Conservation (phyloP, 2,113 vertebrate genomes). For the Campylorhamphus procurvoides region DNA sequence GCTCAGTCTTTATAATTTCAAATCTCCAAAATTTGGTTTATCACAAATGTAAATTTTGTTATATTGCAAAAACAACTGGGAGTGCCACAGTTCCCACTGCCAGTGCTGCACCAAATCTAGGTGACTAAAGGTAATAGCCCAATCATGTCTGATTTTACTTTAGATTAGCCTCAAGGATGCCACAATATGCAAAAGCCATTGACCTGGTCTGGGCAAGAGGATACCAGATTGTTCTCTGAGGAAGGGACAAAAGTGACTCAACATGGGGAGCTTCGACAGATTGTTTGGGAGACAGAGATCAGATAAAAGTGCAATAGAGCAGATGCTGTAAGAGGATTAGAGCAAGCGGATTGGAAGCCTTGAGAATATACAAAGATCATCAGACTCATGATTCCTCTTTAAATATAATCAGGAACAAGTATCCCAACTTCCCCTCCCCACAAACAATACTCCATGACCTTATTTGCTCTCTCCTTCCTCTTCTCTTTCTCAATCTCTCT, state of each 20-base stretch:
- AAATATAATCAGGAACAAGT: slow-evolving; percentile 56
- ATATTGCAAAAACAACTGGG: background rate
- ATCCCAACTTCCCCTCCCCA: background rate
- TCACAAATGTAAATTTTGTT: background rate
- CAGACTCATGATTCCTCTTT: slow-evolving; percentile 57
- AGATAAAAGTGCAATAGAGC: slow-evolving; percentile 67
- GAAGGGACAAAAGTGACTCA: slow-evolving; percentile 29
- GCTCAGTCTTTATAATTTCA: background rate
- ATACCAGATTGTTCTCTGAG: background rate
- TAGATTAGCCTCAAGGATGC: background rate
- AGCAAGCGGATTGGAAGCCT: slow-evolving; percentile 65
- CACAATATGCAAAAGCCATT: background rate
- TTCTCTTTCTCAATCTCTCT: background rate
- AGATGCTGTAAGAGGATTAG: slow-evolving; percentile 76
- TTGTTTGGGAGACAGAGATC: slow-evolving; percentile 58
- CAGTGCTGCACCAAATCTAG: background rate
- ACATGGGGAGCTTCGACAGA: slow-evolving; percentile 16
- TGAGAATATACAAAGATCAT: slow-evolving; percentile 55
- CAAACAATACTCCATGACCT: slow-evolving; percentile 4
- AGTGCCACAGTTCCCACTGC: background rate
- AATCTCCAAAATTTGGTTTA: background rate
- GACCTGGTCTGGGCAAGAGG: background rate
- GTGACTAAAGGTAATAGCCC: background rate
- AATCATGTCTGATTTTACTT: background rate
- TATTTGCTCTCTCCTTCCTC: slow-evolving; percentile 12